Evolutionary conservation across 2,888 invertebrate genomes (phyloP).

Genomic region (Tipula helvola): DNA sequence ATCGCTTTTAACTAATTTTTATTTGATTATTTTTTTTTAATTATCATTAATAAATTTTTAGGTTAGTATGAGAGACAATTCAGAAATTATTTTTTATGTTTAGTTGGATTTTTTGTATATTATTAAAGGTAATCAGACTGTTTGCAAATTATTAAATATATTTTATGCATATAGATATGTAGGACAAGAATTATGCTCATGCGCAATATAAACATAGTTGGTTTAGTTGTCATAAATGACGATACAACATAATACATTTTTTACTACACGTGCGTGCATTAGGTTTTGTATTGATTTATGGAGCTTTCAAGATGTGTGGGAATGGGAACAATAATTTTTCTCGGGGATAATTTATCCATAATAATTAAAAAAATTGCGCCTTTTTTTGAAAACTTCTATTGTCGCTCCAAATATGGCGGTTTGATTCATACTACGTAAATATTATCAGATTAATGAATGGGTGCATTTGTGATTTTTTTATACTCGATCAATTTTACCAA

Average conservation of each 20-base stretch:
- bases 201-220: background rate
- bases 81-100: background rate
- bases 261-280: background rate
- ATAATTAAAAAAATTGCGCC: no score
- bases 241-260: background rate
- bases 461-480: no score
- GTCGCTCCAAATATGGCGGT: no score
- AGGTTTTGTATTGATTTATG: background rate
- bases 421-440: no score
- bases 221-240: background rate
- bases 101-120: background rate
- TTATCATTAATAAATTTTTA: background rate
- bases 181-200: background rate
- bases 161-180: background rate
- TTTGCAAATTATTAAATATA: background rate
- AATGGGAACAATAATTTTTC: background rate
- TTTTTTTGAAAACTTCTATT: no score
- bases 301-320: background rate
- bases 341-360: background rate
- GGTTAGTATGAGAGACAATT: background rate
- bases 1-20: slow-evolving; percentile 1
- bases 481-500: no score
- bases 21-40: background rate
- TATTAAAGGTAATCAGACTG: no score
- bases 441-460: no score